A percentile compares a stretch with the other conserved stretches of the same genome.
Evolutionary conservation across 2,888 invertebrate genomes (phyloP).

Genomic region (Nysson spinosus): DNA sequence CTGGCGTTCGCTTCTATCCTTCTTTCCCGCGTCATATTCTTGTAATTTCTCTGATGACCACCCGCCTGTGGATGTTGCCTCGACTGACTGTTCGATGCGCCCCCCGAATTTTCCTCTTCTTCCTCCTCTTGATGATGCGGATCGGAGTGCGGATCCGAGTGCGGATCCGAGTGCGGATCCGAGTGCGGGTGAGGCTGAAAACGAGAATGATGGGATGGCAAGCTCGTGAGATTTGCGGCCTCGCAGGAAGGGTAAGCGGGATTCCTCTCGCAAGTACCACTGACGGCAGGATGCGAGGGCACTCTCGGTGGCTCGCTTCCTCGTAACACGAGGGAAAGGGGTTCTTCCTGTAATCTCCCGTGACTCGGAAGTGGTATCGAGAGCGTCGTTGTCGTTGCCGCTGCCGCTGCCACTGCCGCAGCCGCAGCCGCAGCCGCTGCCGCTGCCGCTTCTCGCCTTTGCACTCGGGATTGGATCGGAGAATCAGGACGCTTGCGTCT

Average conservation of each 20-base stretch:
- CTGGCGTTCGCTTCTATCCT: slow-evolving; percentile 96
- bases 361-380: slow-evolving; percentile 19
- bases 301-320: slow-evolving; percentile 78
- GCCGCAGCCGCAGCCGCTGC: slow-evolving; percentile 29
- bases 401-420: slow-evolving; percentile 52
- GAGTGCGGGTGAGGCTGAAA: too few relatives aligned
- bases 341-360: slow-evolving; percentile 80
- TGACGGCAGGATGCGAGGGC: slow-evolving; percentile 80
- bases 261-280: slow-evolving; percentile 63
- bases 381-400: slow-evolving; percentile 25
- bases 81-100: slow-evolving; percentile 42
- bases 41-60: slow-evolving; percentile 89
- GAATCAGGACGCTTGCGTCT: slow-evolving; percentile 28
- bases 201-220: background rate
- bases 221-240: slow-evolving; percentile 6
- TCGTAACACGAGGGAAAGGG: slow-evolving; percentile 80
- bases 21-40: slow-evolving; percentile 95
- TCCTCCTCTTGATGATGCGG: too few relatives aligned
- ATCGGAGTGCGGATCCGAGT: too few relatives aligned
- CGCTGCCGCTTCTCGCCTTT: slow-evolving; percentile 52
- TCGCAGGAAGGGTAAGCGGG: slow-evolving; percentile 46
- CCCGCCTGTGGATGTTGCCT: slow-evolving; percentile 51
- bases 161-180: too few relatives aligned
- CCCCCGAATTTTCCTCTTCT: too few relatives aligned
- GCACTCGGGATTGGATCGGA: too few relatives aligned